Conservation (phyloP, 2,113 vertebrate genomes). For the Cebus imitator region DNA sequence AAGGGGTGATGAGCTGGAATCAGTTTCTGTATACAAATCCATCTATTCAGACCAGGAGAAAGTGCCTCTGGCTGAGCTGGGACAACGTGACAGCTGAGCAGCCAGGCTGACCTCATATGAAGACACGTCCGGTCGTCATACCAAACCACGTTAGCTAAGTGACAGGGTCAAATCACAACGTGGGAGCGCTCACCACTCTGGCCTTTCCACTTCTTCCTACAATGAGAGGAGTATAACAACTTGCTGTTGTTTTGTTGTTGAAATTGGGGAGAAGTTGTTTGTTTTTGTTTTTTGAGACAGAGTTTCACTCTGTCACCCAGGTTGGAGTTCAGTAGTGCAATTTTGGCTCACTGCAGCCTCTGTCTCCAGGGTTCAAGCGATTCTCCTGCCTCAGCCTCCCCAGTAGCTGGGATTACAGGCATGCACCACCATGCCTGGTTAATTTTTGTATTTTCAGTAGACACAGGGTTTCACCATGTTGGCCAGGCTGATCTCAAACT, state of each 20-base stretch:
- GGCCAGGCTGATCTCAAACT: too few species aligned
- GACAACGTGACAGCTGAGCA: too few species aligned
- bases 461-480: too few species aligned
- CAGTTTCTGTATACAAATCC: background rate
- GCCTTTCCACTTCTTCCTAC: background rate
- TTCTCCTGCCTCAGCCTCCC: too few species aligned
- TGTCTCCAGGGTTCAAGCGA: too few species aligned
- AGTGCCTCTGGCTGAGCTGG: background rate
- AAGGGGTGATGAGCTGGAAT: background rate
- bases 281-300: too few species aligned
- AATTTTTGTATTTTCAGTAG: too few species aligned
- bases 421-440: too few species aligned
- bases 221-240: background rate
- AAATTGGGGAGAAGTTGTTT: background rate
- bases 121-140: background rate
- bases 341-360: too few species aligned
- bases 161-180: background rate
- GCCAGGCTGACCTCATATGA: background rate
- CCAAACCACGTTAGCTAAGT: background rate
- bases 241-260: background rate
- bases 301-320: too few species aligned
- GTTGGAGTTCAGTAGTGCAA: too few species aligned
- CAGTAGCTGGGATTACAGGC: too few species aligned
- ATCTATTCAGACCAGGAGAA: rapidly evolving
- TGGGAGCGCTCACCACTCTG: background rate